Evolutionary conservation across 1,140 invertebrate genomes (phyloP), one percentile per base, ranked within the genome.

Genomic region (Ectropis grisescens): DNA sequence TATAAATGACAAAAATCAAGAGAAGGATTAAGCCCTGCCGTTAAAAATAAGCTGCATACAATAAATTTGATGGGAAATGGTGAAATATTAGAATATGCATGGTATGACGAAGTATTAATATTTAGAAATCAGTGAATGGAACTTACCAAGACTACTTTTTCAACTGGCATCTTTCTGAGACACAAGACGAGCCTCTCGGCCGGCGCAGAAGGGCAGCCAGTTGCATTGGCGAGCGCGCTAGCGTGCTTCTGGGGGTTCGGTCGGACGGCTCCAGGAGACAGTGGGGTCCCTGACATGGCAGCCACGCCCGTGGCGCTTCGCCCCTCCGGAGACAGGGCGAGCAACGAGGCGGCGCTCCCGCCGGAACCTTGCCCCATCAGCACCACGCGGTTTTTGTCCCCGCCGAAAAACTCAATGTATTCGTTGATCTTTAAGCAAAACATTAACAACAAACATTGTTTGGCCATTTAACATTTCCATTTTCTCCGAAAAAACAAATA

Each of bases 381-480:
- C 1, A 88, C 85, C 16, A 93, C 84, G 33, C 84, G 82, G 2
- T 84, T 69, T 0, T 86, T 83, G 58, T 93, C 87, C 10, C 91
- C 92, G 3, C 90, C 90, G 47, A 93, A 93, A 42, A 86, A 88
- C 48, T 82, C 82, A 49, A 88, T 89, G 60, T 93, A 89, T 41
- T 89, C 83, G 40, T 86, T 74, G 1, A 90, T 80, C 89, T 80
- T 25, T 11, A 46, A 39, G 28, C n/a, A n/a, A 15, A 3, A 10
- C 5, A 27, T 15, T 12, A 29, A 12, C 4, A n/a, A n/a, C n/a
- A n/a, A n/a, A n/a, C n/a, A n/a, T n/a, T n/a, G n/a, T n/a, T n/a
- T n/a, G n/a, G n/a, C n/a, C n/a, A n/a, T n/a, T n/a, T n/a, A n/a
- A n/a, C n/a, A n/a, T n/a, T n/a, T n/a, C n/a, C n/a, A n/a, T n/a